Conservation (phyloP, 2,888 invertebrate genomes). For the Teleiodes luculella region DNA sequence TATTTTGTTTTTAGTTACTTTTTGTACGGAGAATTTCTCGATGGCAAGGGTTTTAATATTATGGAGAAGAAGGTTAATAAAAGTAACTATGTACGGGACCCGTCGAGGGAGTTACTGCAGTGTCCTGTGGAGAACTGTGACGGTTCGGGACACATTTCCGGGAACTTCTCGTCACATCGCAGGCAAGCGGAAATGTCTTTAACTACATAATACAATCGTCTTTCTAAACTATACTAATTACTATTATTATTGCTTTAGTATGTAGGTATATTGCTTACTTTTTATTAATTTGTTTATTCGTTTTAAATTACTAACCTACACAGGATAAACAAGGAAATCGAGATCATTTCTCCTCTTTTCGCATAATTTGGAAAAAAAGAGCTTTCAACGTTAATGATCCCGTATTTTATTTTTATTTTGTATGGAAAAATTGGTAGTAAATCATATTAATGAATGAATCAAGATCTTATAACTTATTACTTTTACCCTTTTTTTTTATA, state of each 20-base stretch:
- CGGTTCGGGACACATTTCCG: conserved; percentile 92
- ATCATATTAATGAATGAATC: too few relatives aligned
- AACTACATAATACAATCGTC: not conserved
- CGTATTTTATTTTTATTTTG: too few relatives aligned
- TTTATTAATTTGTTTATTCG: too few relatives aligned
- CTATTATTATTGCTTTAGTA: not conserved
- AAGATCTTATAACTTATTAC: too few relatives aligned
- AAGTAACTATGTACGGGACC: conserved; percentile 75
- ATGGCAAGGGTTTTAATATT: not conserved
- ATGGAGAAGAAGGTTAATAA: conserved; percentile 25
- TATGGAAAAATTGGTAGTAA: too few relatives aligned
- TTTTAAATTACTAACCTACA: too few relatives aligned
- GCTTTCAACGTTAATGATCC: too few relatives aligned
- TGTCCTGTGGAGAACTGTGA: conserved; percentile 90
- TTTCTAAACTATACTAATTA: not conserved
- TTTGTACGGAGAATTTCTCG: conserved; percentile 27
- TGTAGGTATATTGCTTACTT: too few relatives aligned
- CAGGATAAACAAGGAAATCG: too few relatives aligned
- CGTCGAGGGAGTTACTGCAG: conserved; percentile 85
- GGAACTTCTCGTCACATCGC: conserved; percentile 93
- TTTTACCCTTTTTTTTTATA: too few relatives aligned
- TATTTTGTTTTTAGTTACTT: conserved; percentile 32
- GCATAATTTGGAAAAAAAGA: too few relatives aligned
- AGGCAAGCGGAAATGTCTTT: conserved; percentile 82
- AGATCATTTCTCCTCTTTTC: too few relatives aligned